These are phyloP conservation scores for Rhynchomys soricoides DNA, from an alignment of 2,113 vertebrate species.

Conservation along the genomic window DNA sequence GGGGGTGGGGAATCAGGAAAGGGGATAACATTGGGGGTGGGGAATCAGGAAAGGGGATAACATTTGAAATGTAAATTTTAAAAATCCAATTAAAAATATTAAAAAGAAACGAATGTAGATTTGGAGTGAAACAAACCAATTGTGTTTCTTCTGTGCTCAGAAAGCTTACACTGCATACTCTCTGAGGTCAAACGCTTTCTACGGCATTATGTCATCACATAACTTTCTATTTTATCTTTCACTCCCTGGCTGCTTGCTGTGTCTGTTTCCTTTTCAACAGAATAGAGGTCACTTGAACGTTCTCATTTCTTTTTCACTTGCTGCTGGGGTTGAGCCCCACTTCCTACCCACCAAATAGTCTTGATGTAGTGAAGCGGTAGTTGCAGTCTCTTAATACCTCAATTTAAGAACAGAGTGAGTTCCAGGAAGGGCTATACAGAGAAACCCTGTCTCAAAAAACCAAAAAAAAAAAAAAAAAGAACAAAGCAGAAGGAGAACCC, in stretches of 20 bases:
- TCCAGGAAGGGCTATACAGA: too few relatives aligned
- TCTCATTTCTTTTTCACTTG: conserved; percentile 23
- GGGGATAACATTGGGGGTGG: too few relatives aligned
- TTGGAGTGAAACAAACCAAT: not conserved
- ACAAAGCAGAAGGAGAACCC: not conserved
- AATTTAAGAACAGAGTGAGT: not conserved
- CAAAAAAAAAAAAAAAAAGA: too few relatives aligned
- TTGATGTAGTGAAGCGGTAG: fast-evolving
- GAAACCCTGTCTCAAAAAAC: too few relatives aligned
- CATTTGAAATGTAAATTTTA: too few relatives aligned
- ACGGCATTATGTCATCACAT: not conserved
- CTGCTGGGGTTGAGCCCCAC: not conserved
- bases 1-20: too few relatives aligned
- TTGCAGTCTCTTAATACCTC: not conserved
- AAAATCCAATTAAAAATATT: too few relatives aligned
- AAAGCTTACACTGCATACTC: not conserved
- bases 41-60: too few relatives aligned
- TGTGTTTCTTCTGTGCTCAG: conserved; percentile 1
- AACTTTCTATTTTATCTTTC: conserved; percentile 33
- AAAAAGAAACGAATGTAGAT: not conserved
- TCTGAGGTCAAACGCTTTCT: not conserved
- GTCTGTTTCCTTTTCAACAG: not conserved
- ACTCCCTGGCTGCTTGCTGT: not conserved
- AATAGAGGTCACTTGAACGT: not conserved
- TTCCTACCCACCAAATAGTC: not conserved